Evolutionary conservation across 2,888 invertebrate species (phyloP), one percentile per base, ranked within the genome.

Genomic region (Nycteola revayana): DNA sequence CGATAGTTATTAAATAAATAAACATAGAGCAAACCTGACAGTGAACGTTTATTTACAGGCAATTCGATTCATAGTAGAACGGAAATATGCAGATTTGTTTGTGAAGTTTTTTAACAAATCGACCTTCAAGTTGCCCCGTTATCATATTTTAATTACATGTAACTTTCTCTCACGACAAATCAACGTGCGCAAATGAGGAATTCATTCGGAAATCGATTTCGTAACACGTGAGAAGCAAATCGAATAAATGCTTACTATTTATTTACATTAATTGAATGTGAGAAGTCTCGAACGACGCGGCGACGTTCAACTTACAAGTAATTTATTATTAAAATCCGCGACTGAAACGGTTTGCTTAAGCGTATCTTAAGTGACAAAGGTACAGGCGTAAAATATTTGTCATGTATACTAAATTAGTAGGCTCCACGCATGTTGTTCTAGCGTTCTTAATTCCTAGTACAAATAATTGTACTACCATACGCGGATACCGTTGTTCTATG

Each of bases 71-170:
- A 77, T 74, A 60, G 65, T 49, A 54, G 40, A 57, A 51, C 51
- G 55, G 59, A 73, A 67, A 65, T 50, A 31, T 38, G 32, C 37
- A 37, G 38, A 49, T 48, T 36, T 43, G 29, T 45, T 36, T 52
- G 52, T 60, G 65, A 62, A 64, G 62, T 61, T 56, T 56, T 42
- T 40, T 60, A 49, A 61, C 62, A 61, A 71, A 67, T 66, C 66
- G 60, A 56, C 67, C 49, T 61, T 67, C 45, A 47, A 54, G 40
- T 45, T 40, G 54, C 55, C 67, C 72, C 64, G 73, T 62, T 75
- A n/a, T n/a, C n/a, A n/a, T n/a, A 71, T 48, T 56, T 63, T 59
- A 68, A 78, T 69, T 58, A 60, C n/a, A n/a, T 66, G 64, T 64
- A 68, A 57, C 70, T 79, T 72, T 73, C 75, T 67, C 65, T 48